Evolutionary conservation across 2,113 vertebrate genomes (phyloP), one percentile per base, ranked within the genome.

Genomic region (Amblyopsis rosae): DNA sequence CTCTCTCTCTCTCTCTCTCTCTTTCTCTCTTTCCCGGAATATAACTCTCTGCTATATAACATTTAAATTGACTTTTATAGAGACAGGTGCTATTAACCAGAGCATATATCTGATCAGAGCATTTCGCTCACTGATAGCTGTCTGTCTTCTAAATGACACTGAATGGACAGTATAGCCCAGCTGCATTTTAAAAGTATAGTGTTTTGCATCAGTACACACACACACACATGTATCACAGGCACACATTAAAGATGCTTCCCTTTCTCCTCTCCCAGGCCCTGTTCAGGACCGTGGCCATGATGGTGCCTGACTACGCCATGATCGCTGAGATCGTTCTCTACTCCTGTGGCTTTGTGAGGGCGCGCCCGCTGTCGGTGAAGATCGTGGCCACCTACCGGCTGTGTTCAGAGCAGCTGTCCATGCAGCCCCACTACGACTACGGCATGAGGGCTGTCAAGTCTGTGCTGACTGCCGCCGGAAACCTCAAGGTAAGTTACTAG

Each of bases 301-400:
- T 98, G 96, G 95, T 98, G 17, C 96, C 96, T 0, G 96, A 96
- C 82, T 97, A 98, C 0, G 95, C 95, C 33, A 94, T 97, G 94
- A 98, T 97, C 33, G 95, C 95, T 0, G 96, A 98, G 86, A 98
- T 97, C 0, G 94, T 98, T 72, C 90, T 97, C 4, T 98, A 96
- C 84, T 97, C 95, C 0, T 97, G 93, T 15, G 95, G 95, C 1
- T 97, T 97, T 85, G 94, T 97, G 66, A 94, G 89, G 13, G 95
- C 96, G 1, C 92, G 95, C 17, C 95, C 95, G 0, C 89, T 98
- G 0, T 96, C 95, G 0, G 92, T 96, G 69, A 98, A 98, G 79
- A 96, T 96, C 1, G 95, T 97, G 65, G 95, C 95, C 3, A 96
- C 94, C 0, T 96, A 96, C 73, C 93, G 95, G 50, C 77, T 96